Evolutionary conservation across 2,888 invertebrate species (phyloP).

Genomic region (Hirudinaria manillensis): DNA sequence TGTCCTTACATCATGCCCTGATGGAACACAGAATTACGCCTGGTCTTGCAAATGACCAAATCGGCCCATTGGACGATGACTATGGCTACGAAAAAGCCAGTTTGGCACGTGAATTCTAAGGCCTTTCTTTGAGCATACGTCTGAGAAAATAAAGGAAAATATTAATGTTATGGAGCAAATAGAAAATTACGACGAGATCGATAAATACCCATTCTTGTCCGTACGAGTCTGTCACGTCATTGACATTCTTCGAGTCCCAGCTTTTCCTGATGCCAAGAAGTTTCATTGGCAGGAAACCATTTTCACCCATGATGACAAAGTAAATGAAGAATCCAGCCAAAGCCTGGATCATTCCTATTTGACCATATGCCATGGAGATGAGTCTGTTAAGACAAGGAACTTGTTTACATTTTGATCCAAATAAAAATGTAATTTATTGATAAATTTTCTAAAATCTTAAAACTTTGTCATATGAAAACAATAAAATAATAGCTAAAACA

Average conservation of each 20-base stretch:
- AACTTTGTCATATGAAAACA: background rate
- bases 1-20: slow-evolving; percentile 42
- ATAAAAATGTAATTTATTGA: background rate
- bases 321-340: slow-evolving; percentile 99
- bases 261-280: slow-evolving; percentile 90
- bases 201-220: slow-evolving; percentile 41
- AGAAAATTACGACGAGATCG: too few relatives aligned
- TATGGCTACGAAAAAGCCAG: slow-evolving; percentile 44
- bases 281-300: slow-evolving; percentile 84
- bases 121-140: slow-evolving; percentile 43
- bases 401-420: background rate
- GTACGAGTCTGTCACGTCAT: slow-evolving; percentile 85
- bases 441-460: background rate
- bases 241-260: slow-evolving; percentile 97
- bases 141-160: slow-evolving; percentile 50
- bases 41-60: slow-evolving; percentile 42
- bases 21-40: slow-evolving; percentile 42
- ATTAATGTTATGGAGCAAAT: background rate
- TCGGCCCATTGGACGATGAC: slow-evolving; percentile 44
- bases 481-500: background rate
- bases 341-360: slow-evolving; percentile 99
- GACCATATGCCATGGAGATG: slow-evolving; percentile 98
- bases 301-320: slow-evolving; percentile 99
- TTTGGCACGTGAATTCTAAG: slow-evolving; percentile 43
- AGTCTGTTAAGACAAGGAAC: slow-evolving; percentile 59